A percentile compares a stretch with the other conserved stretches of the same genome.
Evolutionary conservation across 2,113 vertebrate species (phyloP).

Genomic region (Plotosus lineatus): DNA sequence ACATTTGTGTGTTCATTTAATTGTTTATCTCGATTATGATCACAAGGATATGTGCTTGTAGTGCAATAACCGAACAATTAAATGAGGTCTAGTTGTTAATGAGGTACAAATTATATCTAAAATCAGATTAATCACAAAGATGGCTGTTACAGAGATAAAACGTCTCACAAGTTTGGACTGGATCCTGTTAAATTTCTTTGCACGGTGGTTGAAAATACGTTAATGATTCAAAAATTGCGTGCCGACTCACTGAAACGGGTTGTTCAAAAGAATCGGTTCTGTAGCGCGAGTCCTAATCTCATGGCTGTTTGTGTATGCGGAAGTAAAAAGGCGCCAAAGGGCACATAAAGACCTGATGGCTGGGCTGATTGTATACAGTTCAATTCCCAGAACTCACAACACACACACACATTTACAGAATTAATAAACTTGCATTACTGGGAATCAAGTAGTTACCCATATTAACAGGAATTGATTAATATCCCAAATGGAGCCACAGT

Average conservation of each 20-base stretch:
- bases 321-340: conserved; percentile 58
- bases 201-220: background rate
- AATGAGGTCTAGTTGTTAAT: background rate
- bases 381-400: background rate
- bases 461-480: background rate
- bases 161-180: background rate
- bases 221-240: background rate
- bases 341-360: background rate
- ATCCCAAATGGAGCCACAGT: background rate
- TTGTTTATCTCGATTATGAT: too few relatives aligned
- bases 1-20: too few relatives aligned
- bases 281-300: background rate
- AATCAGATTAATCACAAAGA: background rate
- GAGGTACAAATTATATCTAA: background rate
- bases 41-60: too few relatives aligned
- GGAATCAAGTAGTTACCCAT: background rate
- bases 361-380: background rate
- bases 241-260: background rate
- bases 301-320: conserved; percentile 26
- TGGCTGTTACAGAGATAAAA: background rate
- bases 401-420: background rate
- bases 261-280: background rate
- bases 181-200: accelerated
- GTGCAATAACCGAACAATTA: too few relatives aligned
- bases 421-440: background rate